These are phyloP conservation scores for Onthophagus sagittarius DNA, from an alignment of 2,888 invertebrate genomes.

Conservation along the genomic window DNA sequence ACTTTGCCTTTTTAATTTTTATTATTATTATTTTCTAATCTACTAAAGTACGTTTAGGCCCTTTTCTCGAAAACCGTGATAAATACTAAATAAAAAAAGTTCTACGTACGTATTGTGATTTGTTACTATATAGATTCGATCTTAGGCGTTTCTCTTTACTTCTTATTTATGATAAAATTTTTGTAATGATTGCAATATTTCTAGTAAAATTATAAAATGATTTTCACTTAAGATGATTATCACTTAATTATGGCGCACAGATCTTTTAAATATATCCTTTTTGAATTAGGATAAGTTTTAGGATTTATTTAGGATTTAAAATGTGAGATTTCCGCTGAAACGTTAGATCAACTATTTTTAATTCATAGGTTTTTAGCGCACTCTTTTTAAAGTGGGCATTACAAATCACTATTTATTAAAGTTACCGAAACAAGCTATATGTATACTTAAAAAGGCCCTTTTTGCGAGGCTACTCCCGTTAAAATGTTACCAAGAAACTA, in stretches of 20 bases:
- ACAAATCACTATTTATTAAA: slow-evolving; percentile 8
- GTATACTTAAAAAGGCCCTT: background rate
- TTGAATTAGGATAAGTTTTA: background rate
- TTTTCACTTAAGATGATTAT: background rate
- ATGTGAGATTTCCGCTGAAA: background rate
- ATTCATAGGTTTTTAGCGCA: background rate
- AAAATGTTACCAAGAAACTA: background rate
- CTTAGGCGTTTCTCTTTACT: slow-evolving; percentile 13
- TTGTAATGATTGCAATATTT: background rate
- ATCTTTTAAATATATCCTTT: background rate
- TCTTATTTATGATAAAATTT: slow-evolving; percentile 13
- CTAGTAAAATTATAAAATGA: too few species aligned
- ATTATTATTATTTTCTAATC: background rate
- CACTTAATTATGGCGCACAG: background rate
- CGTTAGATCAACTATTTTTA: background rate
- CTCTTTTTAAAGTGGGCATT: slow-evolving; percentile 3
- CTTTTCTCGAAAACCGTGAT: slow-evolving; percentile 37
- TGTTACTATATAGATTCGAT: slow-evolving; percentile 15
- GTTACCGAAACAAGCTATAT: slow-evolving; percentile 1
- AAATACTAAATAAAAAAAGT: slow-evolving; percentile 31
- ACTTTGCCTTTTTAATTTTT: slow-evolving; percentile 83
- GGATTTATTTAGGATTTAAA: background rate
- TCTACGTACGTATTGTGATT: slow-evolving; percentile 19
- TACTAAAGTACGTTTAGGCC: background rate
- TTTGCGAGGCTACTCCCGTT: background rate